phyloP scores from a whole-genome alignment of 2,113 vertebrate species.

The Etheostoma cragini region DNA sequence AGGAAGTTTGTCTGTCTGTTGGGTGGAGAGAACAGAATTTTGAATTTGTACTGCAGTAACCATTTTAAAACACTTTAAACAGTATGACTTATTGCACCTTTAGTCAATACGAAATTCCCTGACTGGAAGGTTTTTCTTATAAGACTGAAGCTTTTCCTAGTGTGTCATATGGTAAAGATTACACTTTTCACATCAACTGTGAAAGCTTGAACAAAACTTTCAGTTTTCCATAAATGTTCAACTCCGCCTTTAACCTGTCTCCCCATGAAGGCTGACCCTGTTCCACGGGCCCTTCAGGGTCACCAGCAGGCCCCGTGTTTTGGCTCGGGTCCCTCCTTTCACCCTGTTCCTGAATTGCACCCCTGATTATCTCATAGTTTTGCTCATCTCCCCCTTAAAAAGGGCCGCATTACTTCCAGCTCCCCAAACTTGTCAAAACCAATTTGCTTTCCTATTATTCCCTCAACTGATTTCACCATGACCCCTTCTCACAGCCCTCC shows the following conservation, averaged over 20 bases:
- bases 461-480: conserved; percentile 83
- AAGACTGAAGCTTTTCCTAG: not conserved
- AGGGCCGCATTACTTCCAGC: conserved; percentile 86
- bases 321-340: conserved; percentile 56
- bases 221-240: not conserved
- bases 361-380: conserved; percentile 87
- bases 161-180: not conserved
- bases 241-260: conserved; percentile 42
- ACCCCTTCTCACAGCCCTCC: conserved; percentile 73
- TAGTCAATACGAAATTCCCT: conserved; percentile 21
- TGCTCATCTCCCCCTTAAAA: conserved; percentile 83
- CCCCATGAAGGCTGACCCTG: conserved; percentile 34
- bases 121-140: conserved; percentile 6
- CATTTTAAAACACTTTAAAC: too few relatives aligned
- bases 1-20: too few relatives aligned
- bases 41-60: too few relatives aligned
- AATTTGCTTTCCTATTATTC: conserved; percentile 89
- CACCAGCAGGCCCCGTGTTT: conserved; percentile 59
- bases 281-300: conserved; percentile 48
- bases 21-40: too few relatives aligned
- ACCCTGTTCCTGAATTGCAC: conserved; percentile 63
- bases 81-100: too few relatives aligned
- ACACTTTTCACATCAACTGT: not conserved
- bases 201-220: not conserved
- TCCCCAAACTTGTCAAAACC: conserved; percentile 88